Conservation (phyloP, 2,888 invertebrate genomes). For the Steinernema hermaphroditum region DNA sequence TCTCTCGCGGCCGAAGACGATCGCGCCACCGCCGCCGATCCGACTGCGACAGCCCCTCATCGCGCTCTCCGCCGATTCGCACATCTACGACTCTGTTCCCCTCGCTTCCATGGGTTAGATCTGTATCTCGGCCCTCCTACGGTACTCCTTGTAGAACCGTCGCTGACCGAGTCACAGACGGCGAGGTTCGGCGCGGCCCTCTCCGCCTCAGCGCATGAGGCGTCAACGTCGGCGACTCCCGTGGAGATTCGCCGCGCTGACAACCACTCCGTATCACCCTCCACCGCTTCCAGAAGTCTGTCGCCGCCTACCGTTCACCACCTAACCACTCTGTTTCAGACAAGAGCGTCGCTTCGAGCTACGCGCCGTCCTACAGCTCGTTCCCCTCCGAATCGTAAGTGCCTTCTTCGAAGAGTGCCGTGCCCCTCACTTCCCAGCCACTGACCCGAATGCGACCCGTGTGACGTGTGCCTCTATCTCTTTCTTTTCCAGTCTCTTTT, state of each 20-base stretch:
- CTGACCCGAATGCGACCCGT: conserved; percentile 3
- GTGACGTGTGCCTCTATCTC: conserved; percentile 24
- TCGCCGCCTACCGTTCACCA: too few species aligned
- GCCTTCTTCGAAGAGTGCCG: conserved; percentile 5
- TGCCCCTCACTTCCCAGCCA: neutral
- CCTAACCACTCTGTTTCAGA: neutral
- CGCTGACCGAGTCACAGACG: neutral
- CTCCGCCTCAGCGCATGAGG: neutral
- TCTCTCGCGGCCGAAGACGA: conserved; percentile 8
- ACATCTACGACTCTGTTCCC: conserved; percentile 22
- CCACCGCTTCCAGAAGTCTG: neutral
- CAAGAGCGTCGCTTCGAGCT: neutral
- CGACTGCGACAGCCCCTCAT: neutral
- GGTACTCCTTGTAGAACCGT: neutral
- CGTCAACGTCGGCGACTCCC: conserved; percentile 10
- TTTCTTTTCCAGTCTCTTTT: conserved; percentile 43
- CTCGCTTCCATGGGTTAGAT: neutral
- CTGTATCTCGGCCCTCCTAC: too few species aligned
- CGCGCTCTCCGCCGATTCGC: neutral
- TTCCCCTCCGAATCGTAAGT: conserved; percentile 28
- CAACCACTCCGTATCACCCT: conserved; percentile 2
- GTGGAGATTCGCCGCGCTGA: neutral
- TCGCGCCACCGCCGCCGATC: conserved; percentile 7
- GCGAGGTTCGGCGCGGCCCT: neutral
- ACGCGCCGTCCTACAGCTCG: conserved; percentile 17